Evolutionary conservation across 1,140 invertebrate genomes (phyloP).

Genomic region (Aradophagus sp.): DNA sequence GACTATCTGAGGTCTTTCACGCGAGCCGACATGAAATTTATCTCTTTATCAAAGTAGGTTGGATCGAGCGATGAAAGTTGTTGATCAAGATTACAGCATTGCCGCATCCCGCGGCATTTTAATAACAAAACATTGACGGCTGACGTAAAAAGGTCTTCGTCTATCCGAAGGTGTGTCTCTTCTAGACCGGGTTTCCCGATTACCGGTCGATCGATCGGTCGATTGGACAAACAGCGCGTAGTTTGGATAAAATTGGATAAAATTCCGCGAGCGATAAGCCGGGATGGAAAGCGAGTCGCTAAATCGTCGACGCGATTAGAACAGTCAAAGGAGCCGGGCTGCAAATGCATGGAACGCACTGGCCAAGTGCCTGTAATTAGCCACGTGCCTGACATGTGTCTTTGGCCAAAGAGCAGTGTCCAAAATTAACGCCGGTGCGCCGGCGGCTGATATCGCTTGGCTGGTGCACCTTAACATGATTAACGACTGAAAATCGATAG

Average conservation of each 20-base stretch:
- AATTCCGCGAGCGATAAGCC: constrained; percentile 10
- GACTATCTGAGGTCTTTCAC: too few relatives aligned
- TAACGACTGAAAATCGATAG: constrained; percentile 53
- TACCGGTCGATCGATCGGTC: constrained; percentile 1
- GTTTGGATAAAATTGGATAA: constrained; percentile 4
- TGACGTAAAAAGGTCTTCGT: too few relatives aligned
- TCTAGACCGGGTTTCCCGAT: too few relatives aligned
- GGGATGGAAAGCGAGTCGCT: too few relatives aligned
- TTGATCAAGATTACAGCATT: too few relatives aligned
- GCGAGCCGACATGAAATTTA: too few relatives aligned
- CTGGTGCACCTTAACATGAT: constrained; percentile 38
- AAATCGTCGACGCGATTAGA: too few relatives aligned
- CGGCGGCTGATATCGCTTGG: constrained; percentile 7
- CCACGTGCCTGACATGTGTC: constrained; percentile 66
- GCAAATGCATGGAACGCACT: constrained; percentile 34
- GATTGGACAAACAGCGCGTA: constrained; percentile 3
- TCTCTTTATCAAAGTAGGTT: too few relatives aligned
- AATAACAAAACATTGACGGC: too few relatives aligned
- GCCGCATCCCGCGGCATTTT: too few relatives aligned
- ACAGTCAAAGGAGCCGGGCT: constrained; percentile 22
- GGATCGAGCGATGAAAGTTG: too few relatives aligned
- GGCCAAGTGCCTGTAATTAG: constrained; percentile 60
- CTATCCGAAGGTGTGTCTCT: too few relatives aligned
- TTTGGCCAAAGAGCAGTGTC: constrained; percentile 56
- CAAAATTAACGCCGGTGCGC: constrained; percentile 51